Percentiles rank a stretch among this genome's conserved stretches.
Evolutionary conservation across 2,797 vertebrate species (phyloP).

Genomic region (Propithecus perrieri): DNA sequence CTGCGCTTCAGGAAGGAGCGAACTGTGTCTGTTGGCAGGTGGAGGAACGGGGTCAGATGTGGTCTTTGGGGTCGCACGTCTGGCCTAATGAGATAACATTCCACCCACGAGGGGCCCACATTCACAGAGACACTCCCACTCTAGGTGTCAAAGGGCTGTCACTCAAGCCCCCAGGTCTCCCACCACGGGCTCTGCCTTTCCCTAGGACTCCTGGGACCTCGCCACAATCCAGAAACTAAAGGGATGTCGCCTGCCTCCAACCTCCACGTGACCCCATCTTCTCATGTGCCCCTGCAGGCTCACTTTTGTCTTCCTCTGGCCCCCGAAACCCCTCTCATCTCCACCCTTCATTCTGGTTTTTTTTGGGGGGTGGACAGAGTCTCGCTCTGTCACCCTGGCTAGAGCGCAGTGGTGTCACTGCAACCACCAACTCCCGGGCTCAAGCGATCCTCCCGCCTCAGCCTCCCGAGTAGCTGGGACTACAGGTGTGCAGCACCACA

Average conservation of each 20-base stretch:
- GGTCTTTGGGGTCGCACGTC: not conserved
- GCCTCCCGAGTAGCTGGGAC: not conserved
- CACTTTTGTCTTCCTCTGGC: not conserved
- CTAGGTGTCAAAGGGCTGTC: not conserved
- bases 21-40: constrained; percentile 84
- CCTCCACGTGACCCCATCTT: not conserved
- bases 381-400: not conserved
- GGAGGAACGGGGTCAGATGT: not conserved
- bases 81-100: not conserved
- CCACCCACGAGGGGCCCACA: not conserved
- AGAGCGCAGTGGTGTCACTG: not conserved
- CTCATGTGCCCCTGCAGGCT: not conserved
- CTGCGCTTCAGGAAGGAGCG: constrained; percentile 92
- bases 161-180: not conserved
- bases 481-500: not conserved
- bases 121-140: not conserved
- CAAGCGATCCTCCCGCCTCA: not conserved
- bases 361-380: not conserved
- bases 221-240: not conserved
- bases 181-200: not conserved
- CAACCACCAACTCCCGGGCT: not conserved
- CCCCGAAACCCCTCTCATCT: not conserved
- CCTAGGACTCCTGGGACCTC: not conserved
- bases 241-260: not conserved
- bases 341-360: not conserved